Evolutionary conservation across 2,113 vertebrate species (phyloP).

Genomic region (Galeopterus variegatus): DNA sequence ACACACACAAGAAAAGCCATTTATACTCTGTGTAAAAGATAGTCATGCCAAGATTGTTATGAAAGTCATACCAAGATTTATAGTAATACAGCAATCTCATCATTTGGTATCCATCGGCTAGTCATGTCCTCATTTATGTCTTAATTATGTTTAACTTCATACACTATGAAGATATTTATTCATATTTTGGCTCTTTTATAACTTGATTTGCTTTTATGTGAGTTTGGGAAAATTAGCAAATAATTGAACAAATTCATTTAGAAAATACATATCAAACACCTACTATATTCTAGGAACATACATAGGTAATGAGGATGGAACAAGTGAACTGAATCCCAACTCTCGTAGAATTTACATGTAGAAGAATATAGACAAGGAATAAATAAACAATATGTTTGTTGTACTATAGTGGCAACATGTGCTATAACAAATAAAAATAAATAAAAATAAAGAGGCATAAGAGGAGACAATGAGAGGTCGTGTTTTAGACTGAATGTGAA

Average conservation of each 20-base stretch:
- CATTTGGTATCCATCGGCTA: not conserved
- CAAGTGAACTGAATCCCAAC: not conserved
- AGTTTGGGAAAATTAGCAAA: not conserved
- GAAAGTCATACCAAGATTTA: not conserved
- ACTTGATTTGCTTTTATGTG: not conserved
- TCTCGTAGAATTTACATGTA: not conserved
- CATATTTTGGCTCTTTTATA: not conserved
- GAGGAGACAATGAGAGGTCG: not conserved
- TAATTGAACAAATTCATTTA: not conserved
- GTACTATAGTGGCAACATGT: not conserved
- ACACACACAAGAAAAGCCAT: not conserved
- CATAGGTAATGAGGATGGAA: not conserved
- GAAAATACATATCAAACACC: not conserved
- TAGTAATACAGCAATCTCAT: not conserved
- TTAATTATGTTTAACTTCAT: not conserved
- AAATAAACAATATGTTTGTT: not conserved
- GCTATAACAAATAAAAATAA: not conserved
- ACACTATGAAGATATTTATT: not conserved
- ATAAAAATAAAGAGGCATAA: not conserved
- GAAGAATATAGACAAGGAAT: not conserved
- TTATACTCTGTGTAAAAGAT: not conserved
- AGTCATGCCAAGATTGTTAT: not conserved
- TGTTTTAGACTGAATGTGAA: not conserved
- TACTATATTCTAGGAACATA: not conserved
- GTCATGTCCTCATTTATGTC: not conserved